A percentile compares a stretch with the other conserved stretches of the same genome.
Evolutionary conservation across 2,888 invertebrate genomes (phyloP).

Genomic region (Tubulanus polymorphus): DNA sequence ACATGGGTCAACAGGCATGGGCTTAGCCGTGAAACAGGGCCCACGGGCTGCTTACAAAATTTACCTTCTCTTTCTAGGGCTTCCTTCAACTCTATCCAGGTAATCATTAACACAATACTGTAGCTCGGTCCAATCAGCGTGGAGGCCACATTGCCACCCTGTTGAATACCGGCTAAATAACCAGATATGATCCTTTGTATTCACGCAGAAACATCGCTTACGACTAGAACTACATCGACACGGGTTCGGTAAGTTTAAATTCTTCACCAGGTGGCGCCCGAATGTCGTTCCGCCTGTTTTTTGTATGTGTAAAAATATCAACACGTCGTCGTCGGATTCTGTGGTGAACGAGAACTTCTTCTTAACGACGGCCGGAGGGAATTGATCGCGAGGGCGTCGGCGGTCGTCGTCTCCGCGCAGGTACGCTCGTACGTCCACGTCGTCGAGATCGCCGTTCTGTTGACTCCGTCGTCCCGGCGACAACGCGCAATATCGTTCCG

Average conservation of each 20-base stretch:
- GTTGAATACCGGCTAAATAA: conserved; percentile 64
- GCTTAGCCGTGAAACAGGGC: too few species aligned
- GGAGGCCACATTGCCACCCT: conserved; percentile 75
- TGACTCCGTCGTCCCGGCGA: too few species aligned
- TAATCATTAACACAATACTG: conserved; percentile 65
- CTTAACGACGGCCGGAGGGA: too few species aligned
- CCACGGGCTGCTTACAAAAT: too few species aligned
- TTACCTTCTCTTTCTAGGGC: conserved; percentile 66
- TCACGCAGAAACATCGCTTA: conserved; percentile 64
- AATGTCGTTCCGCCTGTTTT: conserved; percentile 98
- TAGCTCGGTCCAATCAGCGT: conserved; percentile 97
- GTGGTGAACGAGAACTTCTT: too few species aligned
- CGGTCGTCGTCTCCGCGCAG: too few species aligned
- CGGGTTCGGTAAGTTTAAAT: conserved; percentile 65
- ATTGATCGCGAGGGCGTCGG: too few species aligned
- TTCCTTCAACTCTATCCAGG: conserved; percentile 85
- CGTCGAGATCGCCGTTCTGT: too few species aligned
- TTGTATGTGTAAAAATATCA: conserved; percentile 97
- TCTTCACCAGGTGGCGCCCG: conserved; percentile 91
- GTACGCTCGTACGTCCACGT: too few species aligned
- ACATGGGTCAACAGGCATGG: too few species aligned
- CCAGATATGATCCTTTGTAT: conserved; percentile 61
- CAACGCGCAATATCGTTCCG: too few species aligned
- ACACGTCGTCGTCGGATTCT: too few species aligned
- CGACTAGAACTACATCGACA: conserved; percentile 87